Evolutionary conservation across 2,113 vertebrate species (phyloP).

Genomic region (Illadopsis cleaveri): DNA sequence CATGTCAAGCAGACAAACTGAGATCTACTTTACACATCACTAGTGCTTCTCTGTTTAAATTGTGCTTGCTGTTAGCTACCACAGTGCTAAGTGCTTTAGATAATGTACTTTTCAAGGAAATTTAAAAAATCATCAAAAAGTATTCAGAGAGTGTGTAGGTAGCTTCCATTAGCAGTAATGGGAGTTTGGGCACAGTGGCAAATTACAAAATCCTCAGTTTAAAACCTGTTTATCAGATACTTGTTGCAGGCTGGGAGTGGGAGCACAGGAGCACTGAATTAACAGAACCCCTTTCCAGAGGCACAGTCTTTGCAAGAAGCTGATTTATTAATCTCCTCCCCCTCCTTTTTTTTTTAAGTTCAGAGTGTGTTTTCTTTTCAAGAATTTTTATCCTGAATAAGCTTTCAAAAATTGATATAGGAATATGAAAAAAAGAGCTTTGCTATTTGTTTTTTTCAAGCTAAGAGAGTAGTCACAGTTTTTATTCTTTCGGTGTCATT

Average conservation of each 20-base stretch:
- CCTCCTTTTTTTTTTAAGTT: background rate
- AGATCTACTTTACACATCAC: background rate
- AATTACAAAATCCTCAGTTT: constrained; percentile 42
- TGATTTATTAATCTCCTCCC: background rate
- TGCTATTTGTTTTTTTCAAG: background rate
- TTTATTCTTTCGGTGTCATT: background rate
- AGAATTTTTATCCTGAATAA: background rate
- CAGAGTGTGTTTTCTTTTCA: background rate
- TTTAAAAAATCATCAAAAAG: background rate
- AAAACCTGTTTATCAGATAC: constrained; percentile 41
- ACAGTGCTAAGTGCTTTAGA: constrained; percentile 37
- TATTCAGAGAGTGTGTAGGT: background rate
- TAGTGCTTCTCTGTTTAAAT: constrained; percentile 8
- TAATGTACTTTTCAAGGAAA: constrained; percentile 41
- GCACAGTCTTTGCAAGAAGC: background rate
- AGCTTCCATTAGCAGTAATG: constrained; percentile 62
- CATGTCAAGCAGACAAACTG: background rate
- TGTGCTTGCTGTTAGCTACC: constrained; percentile 1
- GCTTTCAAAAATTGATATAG: background rate
- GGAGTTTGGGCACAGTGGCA: constrained; percentile 6
- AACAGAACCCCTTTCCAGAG: background rate
- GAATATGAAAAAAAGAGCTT: background rate
- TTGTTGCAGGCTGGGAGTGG: background rate
- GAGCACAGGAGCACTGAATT: background rate
- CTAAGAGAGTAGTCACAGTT: background rate